Evolutionary conservation across 2,888 invertebrate genomes (phyloP).

Genomic region (Andrena marginata): DNA sequence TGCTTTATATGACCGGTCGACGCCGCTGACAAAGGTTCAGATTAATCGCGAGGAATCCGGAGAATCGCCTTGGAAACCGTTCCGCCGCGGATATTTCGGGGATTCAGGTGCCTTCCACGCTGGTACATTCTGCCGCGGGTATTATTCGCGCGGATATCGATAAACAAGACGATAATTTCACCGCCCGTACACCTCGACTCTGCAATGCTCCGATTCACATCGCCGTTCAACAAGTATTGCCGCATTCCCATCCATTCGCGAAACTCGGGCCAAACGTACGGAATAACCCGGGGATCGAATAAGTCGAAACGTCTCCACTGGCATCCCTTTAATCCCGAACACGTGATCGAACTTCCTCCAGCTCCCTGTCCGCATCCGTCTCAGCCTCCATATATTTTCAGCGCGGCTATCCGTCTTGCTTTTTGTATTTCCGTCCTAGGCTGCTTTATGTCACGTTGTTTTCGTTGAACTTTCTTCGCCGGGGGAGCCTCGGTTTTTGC

Average conservation of each 20-base stretch:
- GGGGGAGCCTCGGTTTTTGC: slow-evolving; percentile 33
- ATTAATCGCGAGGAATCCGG: slow-evolving; percentile 62
- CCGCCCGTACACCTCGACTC: background rate
- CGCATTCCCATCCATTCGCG: background rate
- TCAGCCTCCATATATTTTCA: slow-evolving; percentile 60
- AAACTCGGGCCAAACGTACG: background rate
- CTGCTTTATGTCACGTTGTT: slow-evolving; percentile 56
- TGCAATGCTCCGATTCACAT: too few relatives aligned
- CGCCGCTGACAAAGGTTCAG: slow-evolving; percentile 62
- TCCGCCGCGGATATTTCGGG: slow-evolving; percentile 17
- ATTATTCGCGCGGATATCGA: background rate
- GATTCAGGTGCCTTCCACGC: slow-evolving; percentile 13
- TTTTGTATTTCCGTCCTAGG: slow-evolving; percentile 63
- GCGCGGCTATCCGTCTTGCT: slow-evolving; percentile 62
- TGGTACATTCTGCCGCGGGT: too few relatives aligned
- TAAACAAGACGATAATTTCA: background rate
- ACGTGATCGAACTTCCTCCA: slow-evolving; percentile 54
- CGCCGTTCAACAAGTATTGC: too few relatives aligned
- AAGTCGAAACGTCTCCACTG: slow-evolving; percentile 11
- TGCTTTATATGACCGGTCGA: slow-evolving; percentile 61
- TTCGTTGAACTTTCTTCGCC: slow-evolving; percentile 55
- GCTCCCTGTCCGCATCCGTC: slow-evolving; percentile 28
- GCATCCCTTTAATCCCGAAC: slow-evolving; percentile 52
- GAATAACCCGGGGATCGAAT: too few relatives aligned
- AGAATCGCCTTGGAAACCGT: slow-evolving; percentile 36